Evolutionary conservation across 2,797 vertebrate species (phyloP), one percentile per base, ranked within the genome.

Genomic region (Arrhamphus sclerolepis): DNA sequence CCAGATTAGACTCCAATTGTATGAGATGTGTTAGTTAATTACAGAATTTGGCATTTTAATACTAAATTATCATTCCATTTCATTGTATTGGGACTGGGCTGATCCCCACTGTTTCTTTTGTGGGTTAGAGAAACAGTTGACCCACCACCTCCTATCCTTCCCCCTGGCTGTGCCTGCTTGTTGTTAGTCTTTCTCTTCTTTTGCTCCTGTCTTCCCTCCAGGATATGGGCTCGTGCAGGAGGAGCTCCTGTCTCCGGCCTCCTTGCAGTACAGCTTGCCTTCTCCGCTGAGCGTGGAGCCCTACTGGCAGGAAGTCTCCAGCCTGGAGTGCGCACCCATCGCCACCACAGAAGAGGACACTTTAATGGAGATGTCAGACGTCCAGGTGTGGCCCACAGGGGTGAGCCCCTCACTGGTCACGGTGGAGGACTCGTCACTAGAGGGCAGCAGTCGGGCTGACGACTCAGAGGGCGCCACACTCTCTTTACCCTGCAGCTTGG

Each of bases 221-320:
- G 97, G 97, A 96, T 97, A 96, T 82, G 94, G 95, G 89, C 93
- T 95, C 88, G 94, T 95, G 85, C 96, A 96, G 92, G 97, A 99
- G 76, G 97, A 99, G 92, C 94, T 98, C 88, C 93, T 98, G 75
- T 98, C 97, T 78, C 97, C 97, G 0, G 95, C 96, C 92, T 98
- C 97, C 82, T 90, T 97, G 94, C 96, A 95, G 91, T 98, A 97
- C 91, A 93, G 92, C 58, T 92, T 98, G 88, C 95, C 96, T 76
- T 98, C 97, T 82, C 97, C 96, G 0, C 93, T 98, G 87, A 93
- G 94, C 20, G 87, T 87, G 29, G 97, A 99, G 91, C 95, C 95
- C 82, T 98, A 96, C 92, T 99, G 97, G 97, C 97, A 94, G 86
- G 97, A 99, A 80, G 97, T 97, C 82, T 94, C 95, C 69, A 94